Evolutionary conservation across 2,888 invertebrate genomes (phyloP), one percentile per base, ranked within the genome.

Genomic region (Pandemis heparana): DNA sequence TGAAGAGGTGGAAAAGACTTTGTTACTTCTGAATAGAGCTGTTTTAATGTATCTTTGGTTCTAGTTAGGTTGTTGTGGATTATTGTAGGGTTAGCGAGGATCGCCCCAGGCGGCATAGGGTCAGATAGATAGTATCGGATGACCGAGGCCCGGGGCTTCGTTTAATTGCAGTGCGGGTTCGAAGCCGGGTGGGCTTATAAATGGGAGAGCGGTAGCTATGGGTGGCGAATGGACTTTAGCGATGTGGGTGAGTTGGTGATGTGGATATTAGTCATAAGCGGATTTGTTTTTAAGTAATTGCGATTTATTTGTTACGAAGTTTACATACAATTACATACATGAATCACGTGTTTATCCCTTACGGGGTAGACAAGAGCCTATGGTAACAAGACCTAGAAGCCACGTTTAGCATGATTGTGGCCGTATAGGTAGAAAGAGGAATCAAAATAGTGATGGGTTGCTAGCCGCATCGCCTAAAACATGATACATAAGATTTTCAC

Each of bases 131-230:
- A 84, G 86, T 87, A 89, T 90, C 90, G 80, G 80, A 84, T 89
- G 89, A 90, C 90, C 89, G 82, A 84, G 88, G 85, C 90, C 89
- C 76, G 84, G 83, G 90, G 90, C 89, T 85, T 88, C 88, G 85
- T 91, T 92, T 91, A 91, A 91, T 91, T 91, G 91, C 87, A 80
- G 87, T 77, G 77, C 82, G 81, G 83, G 85, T 65, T 71, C 71
- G 71, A 75, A 62, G 70, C 71, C 75, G 77, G 87, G 89, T 90
- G 90, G 91, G 80, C 83, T 88, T 88, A 91, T 91, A 89, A 89
- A 90, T 90, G 82, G 87, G 82, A 80, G 76, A 77, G 85, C 89
- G 80, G 91, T 91, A 90, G 90, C 91, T 80, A 78, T 85, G 89
- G 80, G 80, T 80, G 80, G 80, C 78, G 77, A 83, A 81, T 82